Conservation (phyloP, 1,140 invertebrate species). For the Eriosoma lanigerum region DNA sequence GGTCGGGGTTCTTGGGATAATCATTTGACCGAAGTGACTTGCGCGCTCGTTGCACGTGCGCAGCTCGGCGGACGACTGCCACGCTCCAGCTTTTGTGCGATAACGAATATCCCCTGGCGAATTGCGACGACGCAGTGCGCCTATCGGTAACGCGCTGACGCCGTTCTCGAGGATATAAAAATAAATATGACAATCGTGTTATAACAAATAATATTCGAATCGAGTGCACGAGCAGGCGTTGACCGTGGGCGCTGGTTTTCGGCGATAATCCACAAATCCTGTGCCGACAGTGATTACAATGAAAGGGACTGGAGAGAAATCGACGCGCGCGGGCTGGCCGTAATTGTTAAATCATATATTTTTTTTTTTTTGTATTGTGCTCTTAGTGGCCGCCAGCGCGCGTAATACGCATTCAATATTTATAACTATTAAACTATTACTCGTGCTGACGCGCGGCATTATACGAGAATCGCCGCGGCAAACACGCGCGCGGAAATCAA, state of each 20-base stretch:
- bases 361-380: neutral
- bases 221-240: slow-evolving; percentile 40
- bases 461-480: too few relatives aligned
- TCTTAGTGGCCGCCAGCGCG: too few relatives aligned
- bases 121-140: neutral
- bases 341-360: slow-evolving; percentile 33
- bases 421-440: too few relatives aligned
- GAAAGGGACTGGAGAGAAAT: neutral
- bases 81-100: slow-evolving; percentile 13
- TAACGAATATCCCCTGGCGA: neutral
- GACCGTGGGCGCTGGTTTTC: neutral
- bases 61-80: neutral
- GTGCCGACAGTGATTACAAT: neutral
- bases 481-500: slow-evolving; percentile 17
- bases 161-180: slow-evolving; percentile 18
- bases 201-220: slow-evolving; percentile 24
- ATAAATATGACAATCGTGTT: too few relatives aligned
- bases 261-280: slow-evolving; percentile 18
- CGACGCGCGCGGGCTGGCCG: neutral
- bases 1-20: neutral
- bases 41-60: neutral
- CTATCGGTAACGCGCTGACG: neutral
- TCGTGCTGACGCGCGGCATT: neutral
- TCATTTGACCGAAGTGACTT: neutral
- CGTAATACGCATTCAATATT: too few relatives aligned